Percentiles rank a stretch among this genome's conserved stretches.
Evolutionary conservation across 2,797 vertebrate species (phyloP).

Genomic region (Chrosomus eos): DNA sequence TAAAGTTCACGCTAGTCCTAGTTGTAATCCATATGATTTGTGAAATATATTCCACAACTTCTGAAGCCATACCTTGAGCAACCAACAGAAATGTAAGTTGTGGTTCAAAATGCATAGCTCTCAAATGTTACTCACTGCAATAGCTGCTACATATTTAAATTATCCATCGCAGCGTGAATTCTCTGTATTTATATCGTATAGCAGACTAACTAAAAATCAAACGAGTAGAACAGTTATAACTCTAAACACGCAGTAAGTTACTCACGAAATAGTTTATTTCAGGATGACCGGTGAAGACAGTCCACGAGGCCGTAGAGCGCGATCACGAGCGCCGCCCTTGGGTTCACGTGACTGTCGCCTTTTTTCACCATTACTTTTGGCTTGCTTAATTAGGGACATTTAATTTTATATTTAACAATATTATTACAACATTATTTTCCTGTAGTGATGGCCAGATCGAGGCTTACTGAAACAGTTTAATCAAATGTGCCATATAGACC

Average conservation of each 20-base stretch:
- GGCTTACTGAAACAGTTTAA: no score
- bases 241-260: not conserved
- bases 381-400: no score
- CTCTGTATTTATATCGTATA: not conserved
- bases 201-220: not conserved
- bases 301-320: no score
- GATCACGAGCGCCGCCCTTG: not conserved
- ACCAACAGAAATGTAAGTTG: not conserved
- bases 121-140: no score
- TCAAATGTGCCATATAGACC: no score
- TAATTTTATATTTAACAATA: no score
- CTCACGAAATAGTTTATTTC: not conserved
- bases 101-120: not conserved
- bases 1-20: not conserved
- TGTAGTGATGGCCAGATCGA: no score
- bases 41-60: no score
- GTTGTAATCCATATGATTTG: not conserved
- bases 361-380: no score
- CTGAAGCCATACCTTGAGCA: not conserved
- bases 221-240: not conserved
- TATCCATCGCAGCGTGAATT: not conserved
- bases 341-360: no score
- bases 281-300: not conserved
- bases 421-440: no score
- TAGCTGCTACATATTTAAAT: no score